phyloP scores from a whole-genome alignment of 2,888 invertebrate species.

The Drosophila hamatofila region DNA sequence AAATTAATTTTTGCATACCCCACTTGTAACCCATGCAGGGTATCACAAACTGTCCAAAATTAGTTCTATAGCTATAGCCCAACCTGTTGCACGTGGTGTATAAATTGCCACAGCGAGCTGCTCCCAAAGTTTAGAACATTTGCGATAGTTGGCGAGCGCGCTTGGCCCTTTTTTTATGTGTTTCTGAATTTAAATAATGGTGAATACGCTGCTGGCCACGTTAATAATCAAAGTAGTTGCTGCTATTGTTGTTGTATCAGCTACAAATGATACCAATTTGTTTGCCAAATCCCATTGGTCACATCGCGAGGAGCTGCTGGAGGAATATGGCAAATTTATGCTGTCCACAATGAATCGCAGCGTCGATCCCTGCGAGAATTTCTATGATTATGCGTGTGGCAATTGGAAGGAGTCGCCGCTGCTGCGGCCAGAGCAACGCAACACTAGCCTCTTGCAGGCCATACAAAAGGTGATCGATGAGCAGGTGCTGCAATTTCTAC shows the following conservation, averaged over 20 bases:
- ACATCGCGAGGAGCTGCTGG: constrained; percentile 76
- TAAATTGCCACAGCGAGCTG: constrained; percentile 67
- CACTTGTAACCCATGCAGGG: not conserved
- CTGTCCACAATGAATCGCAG: constrained; percentile 76
- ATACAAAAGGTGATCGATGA: constrained; percentile 76
- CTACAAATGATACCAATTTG: constrained; percentile 32
- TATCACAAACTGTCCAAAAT: constrained; percentile 11
- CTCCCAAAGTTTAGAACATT: constrained; percentile 75
- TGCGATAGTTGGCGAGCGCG: constrained; percentile 49
- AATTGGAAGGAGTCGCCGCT: constrained; percentile 73
- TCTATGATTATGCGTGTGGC: constrained; percentile 82
- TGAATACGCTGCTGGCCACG: constrained; percentile 57
- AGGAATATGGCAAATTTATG: constrained; percentile 75
- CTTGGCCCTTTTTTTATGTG: not conserved
- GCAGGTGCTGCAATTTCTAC: constrained; percentile 63
- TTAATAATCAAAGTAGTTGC: constrained; percentile 36
- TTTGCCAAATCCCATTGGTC: constrained; percentile 61
- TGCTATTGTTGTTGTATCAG: constrained; percentile 1
- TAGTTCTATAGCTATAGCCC: not conserved
- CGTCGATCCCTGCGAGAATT: constrained; percentile 82
- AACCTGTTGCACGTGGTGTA: constrained; percentile 52
- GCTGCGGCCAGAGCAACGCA: constrained; percentile 63
- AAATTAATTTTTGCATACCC: not conserved
- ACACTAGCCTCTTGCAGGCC: constrained; percentile 71
- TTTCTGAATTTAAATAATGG: constrained; percentile 31